Evolutionary conservation across 1,140 invertebrate genomes (phyloP).

Genomic region (Idris sp.): DNA sequence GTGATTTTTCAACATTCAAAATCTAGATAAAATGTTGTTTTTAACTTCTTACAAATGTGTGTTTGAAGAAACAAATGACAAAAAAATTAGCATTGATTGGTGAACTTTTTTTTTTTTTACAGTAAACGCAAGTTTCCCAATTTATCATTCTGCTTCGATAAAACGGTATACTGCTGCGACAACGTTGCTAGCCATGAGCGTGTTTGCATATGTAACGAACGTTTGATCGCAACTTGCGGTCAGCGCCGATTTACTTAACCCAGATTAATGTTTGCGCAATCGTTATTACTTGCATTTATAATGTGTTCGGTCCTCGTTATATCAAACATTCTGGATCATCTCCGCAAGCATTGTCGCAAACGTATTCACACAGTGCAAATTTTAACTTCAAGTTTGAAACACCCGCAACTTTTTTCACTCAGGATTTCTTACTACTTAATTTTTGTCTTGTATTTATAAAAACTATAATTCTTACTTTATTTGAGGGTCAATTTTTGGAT

Average conservation of each 20-base stretch:
- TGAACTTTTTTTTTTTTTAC: conserved; percentile 13
- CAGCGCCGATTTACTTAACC: conserved; percentile 68
- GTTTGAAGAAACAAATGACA: conserved; percentile 13
- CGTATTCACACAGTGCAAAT: conserved; percentile 1
- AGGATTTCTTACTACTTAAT: no score
- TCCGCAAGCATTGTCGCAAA: conserved; percentile 2
- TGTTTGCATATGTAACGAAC: conserved; percentile 60
- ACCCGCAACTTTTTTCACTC: no score
- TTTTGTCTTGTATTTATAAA: no score
- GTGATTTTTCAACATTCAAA: no score
- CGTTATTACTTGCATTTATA: conserved; percentile 63
- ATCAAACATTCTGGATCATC: conserved; percentile 50
- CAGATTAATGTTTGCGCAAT: conserved; percentile 68
- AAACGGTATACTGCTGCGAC: conserved; percentile 35
- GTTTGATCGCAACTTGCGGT: conserved; percentile 59
- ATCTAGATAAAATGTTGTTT: no score
- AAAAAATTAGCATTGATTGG: conserved; percentile 35
- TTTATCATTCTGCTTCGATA: conserved; percentile 46
- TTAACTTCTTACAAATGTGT: no score
- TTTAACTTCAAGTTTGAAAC: background rate
- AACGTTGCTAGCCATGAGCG: conserved; percentile 51
- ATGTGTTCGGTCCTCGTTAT: conserved; percentile 53
- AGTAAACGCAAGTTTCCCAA: conserved; percentile 26
- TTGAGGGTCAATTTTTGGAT: no score
- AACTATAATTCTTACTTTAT: no score